Conservation (phyloP, 2,888 invertebrate species). For the Limnephilus rhombicus region DNA sequence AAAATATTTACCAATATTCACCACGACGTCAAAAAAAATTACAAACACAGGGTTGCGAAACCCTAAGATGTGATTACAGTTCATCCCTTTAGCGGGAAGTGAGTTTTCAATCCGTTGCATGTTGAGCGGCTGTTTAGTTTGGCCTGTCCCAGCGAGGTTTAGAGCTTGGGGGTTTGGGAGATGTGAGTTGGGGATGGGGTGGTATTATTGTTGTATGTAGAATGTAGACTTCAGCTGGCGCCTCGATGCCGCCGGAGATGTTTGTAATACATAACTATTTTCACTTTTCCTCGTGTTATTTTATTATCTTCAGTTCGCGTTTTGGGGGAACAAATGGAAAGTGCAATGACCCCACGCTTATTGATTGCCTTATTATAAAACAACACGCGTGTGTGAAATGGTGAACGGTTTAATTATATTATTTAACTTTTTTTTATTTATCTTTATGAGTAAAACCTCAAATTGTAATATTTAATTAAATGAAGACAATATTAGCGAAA, state of each 20-base stretch:
- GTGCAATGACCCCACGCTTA: conserved; percentile 17
- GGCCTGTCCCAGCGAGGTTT: neutral
- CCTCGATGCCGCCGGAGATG: conserved; percentile 21
- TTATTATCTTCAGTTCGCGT: neutral
- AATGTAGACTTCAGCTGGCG: conserved; percentile 27
- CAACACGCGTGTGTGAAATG: neutral
- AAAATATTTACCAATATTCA: neutral
- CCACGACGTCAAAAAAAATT: neutral
- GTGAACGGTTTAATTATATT: neutral
- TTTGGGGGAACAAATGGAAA: conserved; percentile 8
- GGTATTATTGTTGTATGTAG: neutral
- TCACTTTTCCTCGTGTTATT: conserved; percentile 31
- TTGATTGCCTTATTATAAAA: neutral
- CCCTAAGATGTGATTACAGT: neutral
- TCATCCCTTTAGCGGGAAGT: neutral
- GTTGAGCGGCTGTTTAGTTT: neutral
- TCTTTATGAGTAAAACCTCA: no score
- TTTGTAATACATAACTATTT: conserved; percentile 27
- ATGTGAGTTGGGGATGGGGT: neutral
- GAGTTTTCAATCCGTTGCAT: neutral
- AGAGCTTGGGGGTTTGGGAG: no score
- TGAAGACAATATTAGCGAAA: no score
- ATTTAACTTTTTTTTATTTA: no score
- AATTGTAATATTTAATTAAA: no score
- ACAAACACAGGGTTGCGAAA: neutral